Conservation (phyloP, 2,797 vertebrate genomes). For the Sebastes flavidus region DNA sequence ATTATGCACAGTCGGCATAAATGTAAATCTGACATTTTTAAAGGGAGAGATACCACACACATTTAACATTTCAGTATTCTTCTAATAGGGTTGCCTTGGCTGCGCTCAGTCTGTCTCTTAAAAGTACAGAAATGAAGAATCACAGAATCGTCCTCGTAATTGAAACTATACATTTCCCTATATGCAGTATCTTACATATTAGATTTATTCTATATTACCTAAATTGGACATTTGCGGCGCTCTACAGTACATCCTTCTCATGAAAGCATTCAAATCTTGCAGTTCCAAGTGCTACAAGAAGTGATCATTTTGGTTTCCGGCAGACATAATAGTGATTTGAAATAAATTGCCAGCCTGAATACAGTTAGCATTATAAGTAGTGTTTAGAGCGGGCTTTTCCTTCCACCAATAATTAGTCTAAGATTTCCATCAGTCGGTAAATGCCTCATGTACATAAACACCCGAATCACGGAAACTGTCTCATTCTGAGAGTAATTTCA, state of each 20-base stretch:
- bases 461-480: background rate
- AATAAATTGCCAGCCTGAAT: constrained; percentile 3
- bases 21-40: constrained; percentile 34
- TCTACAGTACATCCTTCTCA: background rate
- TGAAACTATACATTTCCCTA: background rate
- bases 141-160: background rate
- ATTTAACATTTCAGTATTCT: constrained; percentile 9
- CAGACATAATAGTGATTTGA: background rate
- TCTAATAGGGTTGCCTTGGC: background rate
- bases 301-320: background rate
- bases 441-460: background rate
- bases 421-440: constrained; percentile 4
- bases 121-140: background rate
- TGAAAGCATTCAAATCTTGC: background rate
- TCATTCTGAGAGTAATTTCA: background rate
- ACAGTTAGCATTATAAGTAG: background rate
- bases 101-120: background rate
- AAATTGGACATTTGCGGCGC: background rate
- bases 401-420: constrained; percentile 3
- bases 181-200: background rate
- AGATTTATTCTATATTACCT: background rate
- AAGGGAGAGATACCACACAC: background rate
- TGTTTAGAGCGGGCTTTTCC: background rate
- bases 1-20: constrained; percentile 2
- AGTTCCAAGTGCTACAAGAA: background rate